phyloP scores from a whole-genome alignment of 2,888 invertebrate genomes.

The Scaptomyza reducta region DNA sequence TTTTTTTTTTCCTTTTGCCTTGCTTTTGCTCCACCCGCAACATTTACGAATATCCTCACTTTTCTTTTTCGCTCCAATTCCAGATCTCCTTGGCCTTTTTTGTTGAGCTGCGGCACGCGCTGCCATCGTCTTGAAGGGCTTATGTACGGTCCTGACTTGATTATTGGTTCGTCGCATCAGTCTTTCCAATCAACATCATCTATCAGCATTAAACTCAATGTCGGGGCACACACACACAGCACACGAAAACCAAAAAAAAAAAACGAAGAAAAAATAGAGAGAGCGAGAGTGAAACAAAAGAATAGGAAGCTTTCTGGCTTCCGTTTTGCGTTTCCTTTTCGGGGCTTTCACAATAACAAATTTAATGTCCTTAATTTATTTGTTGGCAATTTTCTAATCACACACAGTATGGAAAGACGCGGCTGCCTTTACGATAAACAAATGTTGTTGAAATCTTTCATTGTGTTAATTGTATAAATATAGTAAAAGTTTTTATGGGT shows the following conservation, averaged over 20 bases:
- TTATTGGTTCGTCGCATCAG: constrained; percentile 78
- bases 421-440: constrained; percentile 71
- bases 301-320: constrained; percentile 42
- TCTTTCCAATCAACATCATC: constrained; percentile 76
- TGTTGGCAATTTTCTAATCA: constrained; percentile 74
- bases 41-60: constrained; percentile 52
- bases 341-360: constrained; percentile 23
- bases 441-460: constrained; percentile 55
- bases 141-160: constrained; percentile 66
- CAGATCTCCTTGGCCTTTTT: constrained; percentile 19
- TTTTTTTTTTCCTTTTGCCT: constrained; percentile 27
- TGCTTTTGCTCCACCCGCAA: constrained; percentile 34
- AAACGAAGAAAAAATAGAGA: constrained; percentile 31
- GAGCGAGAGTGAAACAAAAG: constrained; percentile 26
- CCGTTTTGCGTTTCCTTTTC: constrained; percentile 15
- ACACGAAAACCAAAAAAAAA: constrained; percentile 23
- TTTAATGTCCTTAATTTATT: constrained; percentile 69
- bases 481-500: constrained; percentile 73
- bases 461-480: constrained; percentile 75
- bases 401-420: constrained; percentile 19
- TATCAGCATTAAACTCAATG: constrained; percentile 70
- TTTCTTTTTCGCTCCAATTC: constrained; percentile 30
- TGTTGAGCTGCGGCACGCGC: constrained; percentile 68
- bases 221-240: constrained; percentile 24
- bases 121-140: constrained; percentile 62